These are phyloP conservation scores for Centruroides sculpturatus DNA, from an alignment of 1,140 invertebrate species.

Conservation along the genomic window DNA sequence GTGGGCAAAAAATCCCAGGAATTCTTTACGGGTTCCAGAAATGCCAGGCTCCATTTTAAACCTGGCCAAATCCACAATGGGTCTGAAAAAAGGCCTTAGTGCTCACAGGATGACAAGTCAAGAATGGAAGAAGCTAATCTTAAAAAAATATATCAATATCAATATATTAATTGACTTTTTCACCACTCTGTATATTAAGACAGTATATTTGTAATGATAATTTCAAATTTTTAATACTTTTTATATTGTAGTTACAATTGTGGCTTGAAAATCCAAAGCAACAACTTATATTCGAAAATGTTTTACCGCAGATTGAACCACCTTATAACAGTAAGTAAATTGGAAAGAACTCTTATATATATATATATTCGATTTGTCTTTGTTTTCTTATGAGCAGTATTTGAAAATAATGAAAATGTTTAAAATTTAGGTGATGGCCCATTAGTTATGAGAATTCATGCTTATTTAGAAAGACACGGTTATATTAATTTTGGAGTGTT, in stretches of 20 bases:
- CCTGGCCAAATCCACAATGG: no score
- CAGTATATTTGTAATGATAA: no score
- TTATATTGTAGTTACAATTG: conserved; percentile 36
- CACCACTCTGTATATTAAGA: no score
- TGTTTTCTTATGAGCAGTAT: not conserved
- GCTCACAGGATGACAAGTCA: no score
- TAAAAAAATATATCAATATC: no score
- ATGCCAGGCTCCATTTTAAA: no score
- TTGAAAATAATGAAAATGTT: not conserved
- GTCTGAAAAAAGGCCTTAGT: no score
- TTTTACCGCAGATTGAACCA: conserved; percentile 64
- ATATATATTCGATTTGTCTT: not conserved
- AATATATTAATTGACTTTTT: no score
- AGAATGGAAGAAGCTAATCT: no score
- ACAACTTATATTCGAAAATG: conserved; percentile 70
- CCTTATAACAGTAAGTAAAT: conserved; percentile 46
- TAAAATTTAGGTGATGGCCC: conserved; percentile 38
- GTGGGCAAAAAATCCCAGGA: no score
- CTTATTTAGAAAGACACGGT: conserved; percentile 87
- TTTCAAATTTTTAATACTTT: no score
- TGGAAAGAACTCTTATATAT: not conserved
- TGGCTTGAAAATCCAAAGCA: conserved; percentile 94
- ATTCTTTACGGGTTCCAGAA: no score
- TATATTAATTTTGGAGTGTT: conserved; percentile 98
- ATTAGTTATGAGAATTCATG: conserved; percentile 68